Evolutionary conservation across 2,797 vertebrate genomes (phyloP), one percentile per base, ranked within the genome.

Genomic region (Ctenochaetus hawaiiensis): DNA sequence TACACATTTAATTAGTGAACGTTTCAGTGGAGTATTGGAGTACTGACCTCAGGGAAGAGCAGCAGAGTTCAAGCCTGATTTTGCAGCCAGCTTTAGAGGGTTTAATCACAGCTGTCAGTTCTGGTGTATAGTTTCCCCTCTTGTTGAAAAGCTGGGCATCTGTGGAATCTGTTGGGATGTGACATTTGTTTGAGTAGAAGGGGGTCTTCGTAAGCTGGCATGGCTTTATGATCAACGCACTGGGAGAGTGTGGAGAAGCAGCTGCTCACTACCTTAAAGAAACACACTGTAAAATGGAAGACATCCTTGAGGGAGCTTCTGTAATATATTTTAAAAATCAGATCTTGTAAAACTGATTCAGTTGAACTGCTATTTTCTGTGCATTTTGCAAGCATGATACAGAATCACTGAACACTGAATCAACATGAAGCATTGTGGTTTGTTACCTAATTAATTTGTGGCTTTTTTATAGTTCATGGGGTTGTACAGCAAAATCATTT

Each of bases 101-200:
- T 89, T 83, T 78, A 75, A 78, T 77, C 70, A 62, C 89, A 90
- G 89, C 88, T 90, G 87, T 89, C 72, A 8, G 41, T 65, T 71
- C 6, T 62, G 66, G 0, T 61, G 64, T 72, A 5, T 73, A 64
- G 74, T 72, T 51, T 39, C 44, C 70, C 37, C 20, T 73, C 74
- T 69, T 39, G 44, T 60, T 67, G 65, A 67, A 83, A 85, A 72
- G 72, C 74, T 1, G 72, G 5, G 51, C 52, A 20, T 91, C 81
- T 64, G 64, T 64, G 82, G 83, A 84, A 80, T 90, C 72, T 75
- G 37, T 41, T 70, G 82, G 75, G 81, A 87, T 58, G 69, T 77
- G 82, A 71, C 82, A 86, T 89, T 83, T 90, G 83, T 84, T 63
- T 34, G 57, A 70, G 77, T 26, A 52, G 49, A 26, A 71, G 57